Percentiles rank a stretch among this genome's conserved stretches.
phyloP scores from a whole-genome alignment of 2,113 vertebrate genomes.

The Stercorarius parasiticus region DNA sequence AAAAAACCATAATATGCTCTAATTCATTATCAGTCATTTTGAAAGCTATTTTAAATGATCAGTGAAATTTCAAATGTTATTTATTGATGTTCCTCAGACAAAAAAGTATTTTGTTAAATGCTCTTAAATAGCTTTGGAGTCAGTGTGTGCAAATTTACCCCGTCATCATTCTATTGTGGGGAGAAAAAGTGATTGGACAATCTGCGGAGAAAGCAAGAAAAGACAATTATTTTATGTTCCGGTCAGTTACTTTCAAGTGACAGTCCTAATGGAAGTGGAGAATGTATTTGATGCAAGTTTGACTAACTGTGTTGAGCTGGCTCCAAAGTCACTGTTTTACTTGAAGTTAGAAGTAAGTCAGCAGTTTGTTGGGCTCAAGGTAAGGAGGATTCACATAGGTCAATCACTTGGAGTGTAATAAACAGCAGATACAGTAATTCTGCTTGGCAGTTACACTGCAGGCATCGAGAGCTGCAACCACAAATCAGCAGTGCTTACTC shows the following conservation, averaged over 20 bases:
- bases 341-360: constrained; percentile 34
- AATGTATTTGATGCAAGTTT: constrained; percentile 14
- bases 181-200: neutral
- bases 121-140: neutral
- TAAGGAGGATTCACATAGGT: constrained; percentile 44
- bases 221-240: constrained; percentile 57
- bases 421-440: constrained; percentile 59
- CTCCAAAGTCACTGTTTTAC: constrained; percentile 43
- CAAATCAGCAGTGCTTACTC: constrained; percentile 54
- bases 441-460: constrained; percentile 25
- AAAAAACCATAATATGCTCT: neutral
- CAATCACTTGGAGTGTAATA: constrained; percentile 49
- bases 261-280: constrained; percentile 10
- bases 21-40: neutral
- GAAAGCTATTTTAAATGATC: neutral
- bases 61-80: neutral
- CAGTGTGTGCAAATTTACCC: neutral
- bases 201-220: constrained; percentile 33
- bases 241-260: constrained; percentile 24
- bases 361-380: constrained; percentile 44
- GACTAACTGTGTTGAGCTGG: constrained; percentile 11
- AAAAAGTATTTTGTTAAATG: neutral
- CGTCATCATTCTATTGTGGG: rapidly evolving
- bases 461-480: neutral
- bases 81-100: neutral